Evolutionary conservation across 1,140 invertebrate genomes (phyloP).

Genomic region (Drosophila nannoptera): DNA sequence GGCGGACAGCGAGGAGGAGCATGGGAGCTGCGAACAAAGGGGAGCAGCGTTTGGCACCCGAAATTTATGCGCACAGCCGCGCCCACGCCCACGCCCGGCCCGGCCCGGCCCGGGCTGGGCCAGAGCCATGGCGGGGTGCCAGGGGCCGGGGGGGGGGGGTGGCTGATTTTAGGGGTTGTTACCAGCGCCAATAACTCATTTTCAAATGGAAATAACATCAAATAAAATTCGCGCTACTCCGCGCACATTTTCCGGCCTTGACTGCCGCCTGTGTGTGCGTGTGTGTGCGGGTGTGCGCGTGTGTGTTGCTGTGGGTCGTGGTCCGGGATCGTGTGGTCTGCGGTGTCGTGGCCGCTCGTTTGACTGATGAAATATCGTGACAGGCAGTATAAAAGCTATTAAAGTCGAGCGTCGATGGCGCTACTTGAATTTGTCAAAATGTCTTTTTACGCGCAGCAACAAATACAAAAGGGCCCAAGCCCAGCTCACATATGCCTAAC

Average conservation of each 20-base stretch:
- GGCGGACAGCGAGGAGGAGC: constrained; percentile 1
- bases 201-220: constrained; percentile 76
- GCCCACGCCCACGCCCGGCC: constrained; percentile 48
- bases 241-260: constrained; percentile 40
- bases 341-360: constrained; percentile 26
- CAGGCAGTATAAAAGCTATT: constrained; percentile 78
- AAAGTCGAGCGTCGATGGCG: constrained; percentile 76
- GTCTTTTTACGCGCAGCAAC: constrained; percentile 68
- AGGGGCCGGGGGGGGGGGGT: background rate
- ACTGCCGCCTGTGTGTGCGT: constrained; percentile 57
- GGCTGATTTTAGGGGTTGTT: constrained; percentile 59
- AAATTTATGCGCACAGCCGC: constrained; percentile 54
- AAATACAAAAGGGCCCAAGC: constrained; percentile 31
- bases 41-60: constrained; percentile 48
- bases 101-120: background rate
- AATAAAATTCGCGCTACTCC: constrained; percentile 72
- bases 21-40: constrained; percentile 43
- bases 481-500: constrained; percentile 12
- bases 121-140: background rate
- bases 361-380: constrained; percentile 79
- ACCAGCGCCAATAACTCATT: constrained; percentile 72
- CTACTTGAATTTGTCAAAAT: constrained; percentile 79
- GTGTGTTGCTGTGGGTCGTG: constrained; percentile 8
- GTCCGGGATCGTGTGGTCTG: constrained; percentile 3
- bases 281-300: constrained; percentile 33